Evolutionary conservation across 2,797 vertebrate genomes (phyloP).

Genomic region (Synanceia verrucosa): DNA sequence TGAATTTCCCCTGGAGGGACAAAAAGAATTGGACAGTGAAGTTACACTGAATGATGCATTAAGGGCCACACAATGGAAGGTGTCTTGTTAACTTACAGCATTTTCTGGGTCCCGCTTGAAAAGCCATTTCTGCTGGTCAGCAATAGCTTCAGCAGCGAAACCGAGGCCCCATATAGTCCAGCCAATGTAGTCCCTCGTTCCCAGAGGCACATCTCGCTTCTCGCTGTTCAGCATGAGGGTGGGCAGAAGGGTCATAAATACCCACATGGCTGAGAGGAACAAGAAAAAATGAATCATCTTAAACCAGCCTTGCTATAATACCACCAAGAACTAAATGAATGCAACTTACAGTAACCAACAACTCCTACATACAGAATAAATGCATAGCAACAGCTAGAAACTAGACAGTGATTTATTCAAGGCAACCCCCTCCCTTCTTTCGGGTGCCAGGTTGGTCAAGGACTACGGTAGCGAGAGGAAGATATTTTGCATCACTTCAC

Average conservation of each 20-base stretch:
- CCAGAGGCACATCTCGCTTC: conserved; percentile 75
- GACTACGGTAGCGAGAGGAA: conserved; percentile 18
- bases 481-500: neutral
- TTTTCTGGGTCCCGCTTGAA: conserved; percentile 85
- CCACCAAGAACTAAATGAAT: conserved; percentile 13
- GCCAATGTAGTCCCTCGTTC: conserved; percentile 81
- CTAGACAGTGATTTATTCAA: conserved; percentile 56
- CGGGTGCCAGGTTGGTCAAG: conserved; percentile 31
- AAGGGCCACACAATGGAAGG: neutral
- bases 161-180: conserved; percentile 85
- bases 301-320: conserved; percentile 11
- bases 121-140: conserved; percentile 87
- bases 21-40: neutral
- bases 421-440: neutral
- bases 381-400: conserved; percentile 37
- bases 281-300: conserved; percentile 9
- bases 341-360: neutral
- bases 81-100: conserved; percentile 73
- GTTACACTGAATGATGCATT: neutral
- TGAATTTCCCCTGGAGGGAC: conserved; percentile 82
- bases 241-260: conserved; percentile 86
- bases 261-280: conserved; percentile 80
- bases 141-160: conserved; percentile 81
- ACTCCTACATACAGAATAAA: conserved; percentile 28
- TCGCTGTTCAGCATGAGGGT: conserved; percentile 86